These are phyloP conservation scores for Tangara arthus DNA, from an alignment of 2,797 vertebrate species.

Conservation along the genomic window DNA sequence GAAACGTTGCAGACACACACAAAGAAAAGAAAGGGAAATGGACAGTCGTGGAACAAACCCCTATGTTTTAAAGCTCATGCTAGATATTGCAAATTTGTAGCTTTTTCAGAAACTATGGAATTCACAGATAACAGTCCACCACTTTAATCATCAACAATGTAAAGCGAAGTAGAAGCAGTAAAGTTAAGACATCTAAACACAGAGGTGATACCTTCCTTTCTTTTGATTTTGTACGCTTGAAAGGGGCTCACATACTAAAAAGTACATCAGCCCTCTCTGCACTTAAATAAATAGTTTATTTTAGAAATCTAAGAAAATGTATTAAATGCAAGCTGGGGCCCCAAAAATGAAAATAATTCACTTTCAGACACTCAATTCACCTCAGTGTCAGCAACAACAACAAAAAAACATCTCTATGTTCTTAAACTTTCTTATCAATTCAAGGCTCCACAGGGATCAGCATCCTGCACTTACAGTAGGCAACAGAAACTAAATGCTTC, in stretches of 20 bases:
- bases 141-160: not conserved
- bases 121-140: not conserved
- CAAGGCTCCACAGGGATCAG: not conserved
- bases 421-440: not conserved
- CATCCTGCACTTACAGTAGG: not conserved
- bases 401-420: not conserved
- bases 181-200: not conserved
- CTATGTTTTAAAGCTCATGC: rapidly evolving
- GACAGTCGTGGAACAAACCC: not conserved
- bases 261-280: not conserved
- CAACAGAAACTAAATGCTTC: not conserved
- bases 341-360: not conserved
- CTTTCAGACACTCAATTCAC: not conserved
- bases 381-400: not conserved
- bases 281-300: not conserved
- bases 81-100: not conserved
- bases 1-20: not conserved
- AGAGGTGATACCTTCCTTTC: not conserved
- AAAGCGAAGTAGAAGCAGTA: not conserved
- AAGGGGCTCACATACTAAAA: not conserved
- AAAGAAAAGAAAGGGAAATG: not conserved
- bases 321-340: not conserved
- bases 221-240: not conserved
- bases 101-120: not conserved
- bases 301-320: not conserved